These are phyloP conservation scores for Sebastes kiyomatsui DNA, from an alignment of 2,797 vertebrate genomes.

Conservation along the genomic window DNA sequence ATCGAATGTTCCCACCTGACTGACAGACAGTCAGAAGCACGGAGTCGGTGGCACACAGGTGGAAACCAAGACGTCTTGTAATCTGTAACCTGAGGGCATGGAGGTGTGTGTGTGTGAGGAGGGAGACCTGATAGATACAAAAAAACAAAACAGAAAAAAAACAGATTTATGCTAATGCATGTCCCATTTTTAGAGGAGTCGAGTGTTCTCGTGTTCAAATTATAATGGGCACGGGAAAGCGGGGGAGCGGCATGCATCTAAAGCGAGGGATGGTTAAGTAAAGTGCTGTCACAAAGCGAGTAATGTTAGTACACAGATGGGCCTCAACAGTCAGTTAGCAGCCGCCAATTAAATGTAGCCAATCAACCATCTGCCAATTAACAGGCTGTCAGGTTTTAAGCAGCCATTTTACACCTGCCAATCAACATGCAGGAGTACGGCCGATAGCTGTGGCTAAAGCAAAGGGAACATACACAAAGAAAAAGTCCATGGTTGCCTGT, in stretches of 20 bases:
- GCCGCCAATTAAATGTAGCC: slow-evolving; percentile 33
- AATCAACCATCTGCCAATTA: slow-evolving; percentile 53
- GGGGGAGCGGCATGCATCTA: neutral
- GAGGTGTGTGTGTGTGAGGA: slow-evolving; percentile 12
- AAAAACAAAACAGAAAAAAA: neutral
- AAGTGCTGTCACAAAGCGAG: slow-evolving; percentile 28
- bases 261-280: neutral
- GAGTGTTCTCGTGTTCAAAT: slow-evolving; percentile 1
- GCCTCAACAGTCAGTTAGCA: slow-evolving; percentile 25
- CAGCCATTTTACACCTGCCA: slow-evolving; percentile 16
- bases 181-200: slow-evolving; percentile 17
- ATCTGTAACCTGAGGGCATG: slow-evolving; percentile 36
- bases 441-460: neutral
- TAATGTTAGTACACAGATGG: slow-evolving; percentile 43
- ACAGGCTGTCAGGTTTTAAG: slow-evolving; percentile 28
- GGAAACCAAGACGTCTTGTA: neutral
- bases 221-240: neutral
- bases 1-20: slow-evolving; percentile 12
- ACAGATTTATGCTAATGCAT: slow-evolving; percentile 29
- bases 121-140: neutral
- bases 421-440: neutral
- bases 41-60: neutral
- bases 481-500: neutral
- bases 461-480: neutral
- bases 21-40: neutral